Base-by-base conservation (phyloP, 2,888 invertebrate species). In the Idaea aversata region DNA sequence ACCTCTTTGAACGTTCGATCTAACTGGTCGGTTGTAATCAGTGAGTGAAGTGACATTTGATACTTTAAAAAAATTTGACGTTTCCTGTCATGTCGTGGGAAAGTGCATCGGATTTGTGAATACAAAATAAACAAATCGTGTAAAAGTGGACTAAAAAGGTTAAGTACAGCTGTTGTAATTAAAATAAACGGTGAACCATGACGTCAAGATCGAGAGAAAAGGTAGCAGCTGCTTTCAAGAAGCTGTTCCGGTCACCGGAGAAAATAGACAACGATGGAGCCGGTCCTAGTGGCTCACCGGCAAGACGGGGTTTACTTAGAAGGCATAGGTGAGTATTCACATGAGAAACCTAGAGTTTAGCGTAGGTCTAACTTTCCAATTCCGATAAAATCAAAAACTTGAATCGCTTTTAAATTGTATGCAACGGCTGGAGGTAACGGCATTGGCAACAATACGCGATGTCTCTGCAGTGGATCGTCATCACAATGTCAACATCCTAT, bases 121-220 rank as follows among this genome's bases (percentile, higher is more conserved):
- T 78, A 80, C 82, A 80, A 80, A 82, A 74, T 78, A 74, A 77
- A 77, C 72, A 79, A 72, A 77, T 69, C 72, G 72, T 78, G 82
- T 81, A 77, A 79, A 79, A 80, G 72, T 80, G 73, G 72, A 77
- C 73, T 77, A 69, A 72, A 78, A 78, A 76, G 82, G 69, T 80
- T 73, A 58, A 81, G 84, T 88, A 82, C 73, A 77, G 77, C 72
- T 69, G 71, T 75, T 79, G 71, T 77, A 77, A 83, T 82, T 83
- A 78, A 72, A 75, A 78, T 75, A 75, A 77, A 78, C 75, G 82
- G 87, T 86, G 85, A 77, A 92, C 87, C 78, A 96, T 96, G 96
- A 95, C 96, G 79, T 96, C 96, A 74, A 94, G 96, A 74, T 96
- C 97, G 47, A 96, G 96, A 87, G 97, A 97, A 83, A 97, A 96